phyloP scores from a whole-genome alignment of 2,888 invertebrate species.

The Sericinus montela region DNA sequence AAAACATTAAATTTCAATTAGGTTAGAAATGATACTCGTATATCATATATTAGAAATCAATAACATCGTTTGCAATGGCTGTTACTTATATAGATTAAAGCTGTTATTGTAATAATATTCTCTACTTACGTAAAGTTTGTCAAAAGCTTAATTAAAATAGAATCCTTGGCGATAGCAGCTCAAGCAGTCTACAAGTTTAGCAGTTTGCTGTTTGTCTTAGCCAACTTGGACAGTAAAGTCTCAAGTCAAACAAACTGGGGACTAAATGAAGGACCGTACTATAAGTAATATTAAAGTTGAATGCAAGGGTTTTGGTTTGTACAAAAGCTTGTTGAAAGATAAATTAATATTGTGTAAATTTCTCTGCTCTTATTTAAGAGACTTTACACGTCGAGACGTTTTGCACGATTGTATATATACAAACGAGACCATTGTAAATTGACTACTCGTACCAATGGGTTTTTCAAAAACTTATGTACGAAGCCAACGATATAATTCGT shows the following conservation, averaged over 20 bases:
- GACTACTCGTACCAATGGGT: too few relatives aligned
- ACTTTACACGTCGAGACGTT: too few relatives aligned
- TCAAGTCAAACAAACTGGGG: slow-evolving; percentile 60
- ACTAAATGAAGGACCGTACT: slow-evolving; percentile 29
- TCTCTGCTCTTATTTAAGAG: not conserved
- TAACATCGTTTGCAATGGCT: too few relatives aligned
- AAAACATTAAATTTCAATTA: too few relatives aligned
- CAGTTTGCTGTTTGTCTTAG: slow-evolving; percentile 68
- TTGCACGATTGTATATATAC: too few relatives aligned
- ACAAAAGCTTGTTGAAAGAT: slow-evolving; percentile 13
- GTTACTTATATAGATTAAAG: too few relatives aligned
- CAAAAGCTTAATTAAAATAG: slow-evolving; percentile 62
- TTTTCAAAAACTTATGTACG: too few relatives aligned
- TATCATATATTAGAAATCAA: too few relatives aligned
- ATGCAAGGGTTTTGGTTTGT: slow-evolving; percentile 50
- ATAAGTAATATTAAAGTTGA: slow-evolving; percentile 51
- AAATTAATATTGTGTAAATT: slow-evolving; percentile 9
- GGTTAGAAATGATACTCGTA: too few relatives aligned
- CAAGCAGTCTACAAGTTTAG: slow-evolving; percentile 40
- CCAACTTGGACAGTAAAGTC: slow-evolving; percentile 65
- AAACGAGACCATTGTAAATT: too few relatives aligned
- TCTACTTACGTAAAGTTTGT: slow-evolving; percentile 33
- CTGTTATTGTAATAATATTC: not conserved
- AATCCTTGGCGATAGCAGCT: slow-evolving; percentile 39
- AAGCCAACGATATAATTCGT: too few relatives aligned